Evolutionary conservation across 53 echinoderm and acorn worm species (phyloP), one percentile per base, ranked within the genome.

Genomic region (Echinometra lucunter): DNA sequence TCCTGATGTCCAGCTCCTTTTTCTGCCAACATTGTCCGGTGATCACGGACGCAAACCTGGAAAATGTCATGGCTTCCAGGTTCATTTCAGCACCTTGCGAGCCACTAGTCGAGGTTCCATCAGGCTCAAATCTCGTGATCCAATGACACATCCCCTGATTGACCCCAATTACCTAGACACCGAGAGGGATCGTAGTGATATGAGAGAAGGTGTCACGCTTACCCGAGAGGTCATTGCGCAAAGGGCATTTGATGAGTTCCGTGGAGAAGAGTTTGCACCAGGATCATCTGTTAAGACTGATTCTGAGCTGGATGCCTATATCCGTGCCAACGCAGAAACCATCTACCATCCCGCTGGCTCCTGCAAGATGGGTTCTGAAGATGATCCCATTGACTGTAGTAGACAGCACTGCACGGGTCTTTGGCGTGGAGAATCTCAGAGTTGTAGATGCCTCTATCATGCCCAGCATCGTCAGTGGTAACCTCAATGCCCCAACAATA

Each of bases 381-480:
- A 95, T 18, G 99, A 99, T 90, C 97, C 97, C 4, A 97, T 98
- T n/a, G 98, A 96, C 98, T 1, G 99, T 99, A 18, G 98, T 98
- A 15, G 96, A 99, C 87, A 98, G 87, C 91, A 94, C 94, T 19
- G 94, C 96, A 9, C 57, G 96, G 4, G 99, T 99, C 55, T 37
- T 96, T 80, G 99, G 99, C 23, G 45, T 99, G 30, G 95, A 98
- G 27, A 96, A 96, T 89, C 95, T 99, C 21, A 87, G 98, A 13
- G 96, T 99, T 28, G 99, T 99, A 0, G 99, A 99, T 78, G 98
- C 99, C 4, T 99, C 99, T 6, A 96, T 99, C 44, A 99, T 99
- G 99, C 99, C 99, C 30, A 99, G 98, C 57, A 83, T 98, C 18
- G 91, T 96, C 32, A 99, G 97, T 92, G 98, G 99, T 1, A 99